Evolutionary conservation across 2,888 invertebrate genomes (phyloP).

Genomic region (Hypselothyrea guttata): DNA sequence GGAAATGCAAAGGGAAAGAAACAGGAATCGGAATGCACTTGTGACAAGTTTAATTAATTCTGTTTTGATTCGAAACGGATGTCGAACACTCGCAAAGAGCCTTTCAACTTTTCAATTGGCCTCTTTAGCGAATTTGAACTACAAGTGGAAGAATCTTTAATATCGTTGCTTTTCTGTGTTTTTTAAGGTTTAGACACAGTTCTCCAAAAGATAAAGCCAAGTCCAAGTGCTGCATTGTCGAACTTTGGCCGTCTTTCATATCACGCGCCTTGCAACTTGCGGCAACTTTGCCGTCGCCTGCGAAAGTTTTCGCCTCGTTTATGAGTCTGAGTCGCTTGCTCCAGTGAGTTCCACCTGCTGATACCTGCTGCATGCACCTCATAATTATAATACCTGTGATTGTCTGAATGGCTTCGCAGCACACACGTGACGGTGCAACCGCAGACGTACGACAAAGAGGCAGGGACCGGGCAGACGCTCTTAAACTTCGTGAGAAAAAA

Average conservation of each 20-base stretch:
- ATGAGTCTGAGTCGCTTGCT: slow-evolving; percentile 9
- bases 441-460: slow-evolving; percentile 29
- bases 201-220: neutral
- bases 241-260: slow-evolving; percentile 73
- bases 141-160: slow-evolving; percentile 28
- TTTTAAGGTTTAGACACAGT: slow-evolving; percentile 4
- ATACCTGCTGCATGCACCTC: slow-evolving; percentile 12
- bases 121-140: slow-evolving; percentile 21
- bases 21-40: slow-evolving; percentile 42
- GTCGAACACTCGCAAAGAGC: slow-evolving; percentile 12
- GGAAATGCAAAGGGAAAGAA: neutral
- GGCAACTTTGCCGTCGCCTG: slow-evolving; percentile 58
- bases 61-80: slow-evolving; percentile 44
- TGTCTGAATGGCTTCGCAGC: slow-evolving; percentile 64
- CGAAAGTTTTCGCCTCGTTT: slow-evolving; percentile 48
- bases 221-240: slow-evolving; percentile 18
- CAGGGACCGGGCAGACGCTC: neutral
- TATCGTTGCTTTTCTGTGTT: neutral
- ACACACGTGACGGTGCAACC: slow-evolving; percentile 66
- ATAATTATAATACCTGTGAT: slow-evolving; percentile 71
- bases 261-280: slow-evolving; percentile 51
- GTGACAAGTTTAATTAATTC: slow-evolving; percentile 61
- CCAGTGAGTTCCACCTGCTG: neutral
- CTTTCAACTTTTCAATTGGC: slow-evolving; percentile 32
- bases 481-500: neutral